Evolutionary conservation across 2,888 invertebrate species (phyloP), one percentile per base, ranked within the genome.

Genomic region (Alcis repandata): DNA sequence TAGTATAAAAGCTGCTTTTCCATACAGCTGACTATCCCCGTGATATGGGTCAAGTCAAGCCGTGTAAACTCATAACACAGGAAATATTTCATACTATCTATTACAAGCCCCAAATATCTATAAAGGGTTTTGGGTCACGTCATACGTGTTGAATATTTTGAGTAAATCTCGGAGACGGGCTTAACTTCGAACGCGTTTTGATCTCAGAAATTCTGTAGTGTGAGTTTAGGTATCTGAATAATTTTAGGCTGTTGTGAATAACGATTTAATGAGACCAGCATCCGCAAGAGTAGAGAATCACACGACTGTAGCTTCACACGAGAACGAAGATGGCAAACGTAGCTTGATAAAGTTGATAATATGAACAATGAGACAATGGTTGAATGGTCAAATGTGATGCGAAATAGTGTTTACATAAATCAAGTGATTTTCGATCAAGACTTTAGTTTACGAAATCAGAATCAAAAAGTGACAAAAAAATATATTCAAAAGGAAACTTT

Each of bases 1-100:
- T 19, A n/a, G 22, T 64, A 11, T 40, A 40, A 64, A 59, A 22
- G 15, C n/a, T 9, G 7, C 10, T 10, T 59, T 22, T 40, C 40
- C 15, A 22, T 40, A 67, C 68, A 52, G 48, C 61, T 74, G 76
- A 73, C 76, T 80, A 78, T 74, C 62, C 63, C 62, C 62, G 41
- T 83, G 83, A 82, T 74, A 79, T 76, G 83, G 83, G 83, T 83
- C 64, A 63, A 70, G 68, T 71, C 73, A 74, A 76, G 73, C 74
- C 72, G 57, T 71, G 68, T 76, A 76, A 76, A 73, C 71, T 75
- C 74, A 72, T 74, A 73, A 74, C 71, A 75, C 62, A 71, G 60
- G 70, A 75, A 79, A 78, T 78, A 74, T 77, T 72, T 76, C 65
- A 70, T 63, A 63, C 70, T 77, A 74, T 76, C 73, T 73, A 75